A percentile compares a stretch with the other conserved stretches of the same genome.
Conservation (phyloP, 2,888 invertebrate species). For the Desoria tigrina region DNA sequence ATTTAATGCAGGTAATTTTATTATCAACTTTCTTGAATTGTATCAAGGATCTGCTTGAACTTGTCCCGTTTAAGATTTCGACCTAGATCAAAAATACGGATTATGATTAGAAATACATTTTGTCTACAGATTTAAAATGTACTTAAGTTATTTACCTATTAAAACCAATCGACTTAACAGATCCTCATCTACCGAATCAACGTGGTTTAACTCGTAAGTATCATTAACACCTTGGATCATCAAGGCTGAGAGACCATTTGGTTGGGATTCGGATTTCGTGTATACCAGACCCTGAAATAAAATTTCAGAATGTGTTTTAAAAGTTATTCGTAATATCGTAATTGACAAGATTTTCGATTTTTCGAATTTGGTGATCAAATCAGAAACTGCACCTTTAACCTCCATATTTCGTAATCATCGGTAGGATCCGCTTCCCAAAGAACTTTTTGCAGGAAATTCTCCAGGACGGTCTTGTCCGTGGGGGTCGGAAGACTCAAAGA, state of each 20-base stretch:
- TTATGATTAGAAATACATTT: neutral
- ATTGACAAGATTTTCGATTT: too few species aligned
- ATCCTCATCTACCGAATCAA: slow-evolving; percentile 14
- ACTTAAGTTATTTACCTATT: slow-evolving; percentile 15
- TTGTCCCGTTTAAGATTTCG: slow-evolving; percentile 34
- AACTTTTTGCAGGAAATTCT: slow-evolving; percentile 45
- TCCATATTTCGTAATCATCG: slow-evolving; percentile 35
- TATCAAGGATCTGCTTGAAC: slow-evolving; percentile 18
- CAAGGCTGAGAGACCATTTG: neutral
- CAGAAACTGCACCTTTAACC: slow-evolving; percentile 28
- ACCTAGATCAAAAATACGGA: slow-evolving; percentile 23
- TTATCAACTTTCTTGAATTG: neutral
- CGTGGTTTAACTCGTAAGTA: slow-evolving; percentile 46
- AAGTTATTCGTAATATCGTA: too few species aligned
- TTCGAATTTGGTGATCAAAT: neutral
- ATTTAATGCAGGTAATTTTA: too few species aligned
- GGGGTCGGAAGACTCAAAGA: slow-evolving; percentile 42
- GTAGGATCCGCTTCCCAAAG: slow-evolving; percentile 42
- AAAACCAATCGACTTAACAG: slow-evolving; percentile 31
- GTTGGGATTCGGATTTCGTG: neutral
- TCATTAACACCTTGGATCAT: slow-evolving; percentile 53
- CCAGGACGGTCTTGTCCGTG: slow-evolving; percentile 31
- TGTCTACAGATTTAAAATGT: neutral
- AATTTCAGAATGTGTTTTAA: neutral
- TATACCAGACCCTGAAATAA: neutral